Base-by-base conservation (phyloP, 1,140 invertebrate genomes). In the Ylistrum balloti region DNA sequence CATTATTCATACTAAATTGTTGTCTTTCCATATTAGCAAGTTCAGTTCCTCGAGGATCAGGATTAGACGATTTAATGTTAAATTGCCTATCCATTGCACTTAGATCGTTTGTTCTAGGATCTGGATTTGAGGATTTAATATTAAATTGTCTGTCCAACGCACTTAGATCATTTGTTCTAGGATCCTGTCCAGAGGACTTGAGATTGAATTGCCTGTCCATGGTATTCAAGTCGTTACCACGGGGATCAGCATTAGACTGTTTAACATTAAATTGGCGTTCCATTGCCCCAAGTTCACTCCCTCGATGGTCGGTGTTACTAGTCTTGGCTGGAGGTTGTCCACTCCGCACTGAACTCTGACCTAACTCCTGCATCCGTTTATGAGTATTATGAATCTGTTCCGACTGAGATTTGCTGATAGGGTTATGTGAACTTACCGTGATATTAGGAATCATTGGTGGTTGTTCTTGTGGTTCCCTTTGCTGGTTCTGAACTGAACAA, bases 371-470 rank as follows among this genome's bases (percentile, higher is more conserved):
- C 41, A 92, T 92, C 45, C 89, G 87, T 48, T 92, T 92, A 28
- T 90, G 91, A 85, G 91, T 88, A 88, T 92, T 92, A 48, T 88
- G 33, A 10, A 91, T 91, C 86, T 90, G 89, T 38, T 91, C 90
- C 13, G 85, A 89, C 33, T 91, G 90, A 41, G 91, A 92, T 85
- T 92, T 92, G 45, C 88, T 92, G 88, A 89, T 89, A 32, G 86
- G 86, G 9, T 90, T 86, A 45, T 90, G 41, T 45, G 89, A 45
- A 35, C 86, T 90, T 28, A 90, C 91, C 20, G 91, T 92, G 15
- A 92, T 92, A 45, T 92, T 92, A 34, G 89, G 91, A 88, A 92
- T 90, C n/a, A 90, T 74, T 13, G 91, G 91, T 11, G 89, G 87
- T 28, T 88, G 89, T 90, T 92, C 91, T n/a, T 88, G 87, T 13